Base-by-base conservation (phyloP, 2,113 vertebrate genomes). In the Capra hircus region DNA sequence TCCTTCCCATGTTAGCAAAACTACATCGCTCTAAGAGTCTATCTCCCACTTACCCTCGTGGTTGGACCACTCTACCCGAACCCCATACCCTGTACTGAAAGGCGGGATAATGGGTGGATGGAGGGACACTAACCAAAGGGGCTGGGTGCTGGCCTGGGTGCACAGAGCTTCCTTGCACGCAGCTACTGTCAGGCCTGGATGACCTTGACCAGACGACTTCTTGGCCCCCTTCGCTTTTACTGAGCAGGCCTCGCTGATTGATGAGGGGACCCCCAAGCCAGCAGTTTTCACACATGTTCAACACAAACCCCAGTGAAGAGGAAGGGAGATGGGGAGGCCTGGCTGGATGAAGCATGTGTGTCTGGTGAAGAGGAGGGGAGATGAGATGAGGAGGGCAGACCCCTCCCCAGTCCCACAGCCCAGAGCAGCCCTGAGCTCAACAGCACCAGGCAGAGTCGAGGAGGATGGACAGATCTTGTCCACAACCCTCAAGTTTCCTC, bases 321-420 rank as follows among this genome's bases (percentile, higher is more conserved):
- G 80, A 77, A 50, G n/a, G 40, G 60, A 16, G 25, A 16, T 16
- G 15, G 23, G 27, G 25, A 52, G n/a, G 25, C 36, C 25, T 45
- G 82, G 60, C 27, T 45, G 43, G 48, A 33, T 0, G 2, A 17
- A 55, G 27, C 9, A 0, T 25, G 7, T 19, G 7, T 6, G 4
- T 36, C 28, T 50, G 33, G 33, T 53, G 12, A 17, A 30, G 5
- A 19, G 2, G 27, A 89, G 74, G 7, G 83, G 53, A 17, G 17
- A 25, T 12, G 40, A 62, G 36, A 28, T 14, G n/a, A 55, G 30
- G 50, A 33, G 8, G 13, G 33, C 53, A 67, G 64, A 82, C 7
- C 19, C 4, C 11, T 2, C 40, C 36, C 50, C 10, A 36, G 36
- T 6, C 17, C 33, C 77, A n/a, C 13, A 1, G 2, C 36, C 62